Evolutionary conservation across 2,797 vertebrate genomes (phyloP).

Genomic region (Artibeus jamaicensis): DNA sequence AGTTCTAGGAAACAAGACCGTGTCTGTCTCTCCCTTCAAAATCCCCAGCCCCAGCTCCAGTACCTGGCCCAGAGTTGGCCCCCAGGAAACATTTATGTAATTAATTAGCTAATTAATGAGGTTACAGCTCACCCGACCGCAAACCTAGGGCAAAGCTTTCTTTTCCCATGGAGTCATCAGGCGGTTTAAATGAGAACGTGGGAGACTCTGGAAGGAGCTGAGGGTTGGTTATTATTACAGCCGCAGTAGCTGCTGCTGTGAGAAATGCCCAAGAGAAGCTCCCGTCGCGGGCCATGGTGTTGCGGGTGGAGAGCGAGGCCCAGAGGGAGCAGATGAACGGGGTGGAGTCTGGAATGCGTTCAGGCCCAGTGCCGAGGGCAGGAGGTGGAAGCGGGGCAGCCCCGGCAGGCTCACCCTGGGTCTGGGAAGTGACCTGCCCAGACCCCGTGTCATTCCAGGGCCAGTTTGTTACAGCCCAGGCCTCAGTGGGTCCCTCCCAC

Average conservation of each 20-base stretch:
- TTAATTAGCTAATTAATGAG: constrained; percentile 21
- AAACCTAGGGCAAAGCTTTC: neutral
- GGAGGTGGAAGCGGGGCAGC: neutral
- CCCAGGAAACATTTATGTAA: neutral
- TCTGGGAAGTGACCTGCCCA: neutral
- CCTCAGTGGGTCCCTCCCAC: neutral
- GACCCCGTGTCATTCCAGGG: neutral
- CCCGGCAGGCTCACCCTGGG: neutral
- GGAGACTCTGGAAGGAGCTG: neutral
- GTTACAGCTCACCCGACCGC: neutral
- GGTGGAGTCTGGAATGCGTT: fast-evolving
- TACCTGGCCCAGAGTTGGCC: neutral
- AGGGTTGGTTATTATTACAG: neutral
- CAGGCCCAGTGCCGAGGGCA: neutral
- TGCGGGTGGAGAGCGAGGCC: neutral
- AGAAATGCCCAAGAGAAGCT: neutral
- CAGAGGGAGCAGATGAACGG: neutral
- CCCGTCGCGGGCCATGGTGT: fast-evolving
- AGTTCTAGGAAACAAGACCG: neutral
- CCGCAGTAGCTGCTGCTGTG: neutral
- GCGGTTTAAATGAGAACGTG: neutral
- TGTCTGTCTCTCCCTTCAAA: neutral
- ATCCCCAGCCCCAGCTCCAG: neutral
- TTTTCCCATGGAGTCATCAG: neutral
- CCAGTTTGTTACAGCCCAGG: neutral